Base-by-base conservation (phyloP, 2,888 invertebrate species). In the Synergus itoensis region DNA sequence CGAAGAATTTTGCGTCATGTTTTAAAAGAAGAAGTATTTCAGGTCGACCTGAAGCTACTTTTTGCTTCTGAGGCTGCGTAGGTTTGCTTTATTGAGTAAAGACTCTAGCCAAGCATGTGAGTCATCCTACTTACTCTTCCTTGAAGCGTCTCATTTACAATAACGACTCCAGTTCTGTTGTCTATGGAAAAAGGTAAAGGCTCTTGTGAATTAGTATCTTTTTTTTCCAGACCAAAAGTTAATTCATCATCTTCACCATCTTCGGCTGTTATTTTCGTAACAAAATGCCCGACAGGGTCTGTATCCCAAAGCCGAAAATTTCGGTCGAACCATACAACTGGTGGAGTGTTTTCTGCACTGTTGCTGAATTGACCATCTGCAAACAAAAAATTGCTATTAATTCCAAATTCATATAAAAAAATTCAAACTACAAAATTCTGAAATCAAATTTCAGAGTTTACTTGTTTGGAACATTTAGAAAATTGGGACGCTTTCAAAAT, bases 181-280 rank as follows among this genome's bases (percentile, higher is more conserved):
- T 98, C 95, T 82, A 98, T 97, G 65, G 94, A 92, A 90, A 98
- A 98, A 1, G 97, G 97, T 36, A 96, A 93, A 5, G 94, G 94
- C 48, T 89, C 87, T 8, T 87, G 89, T 11, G 88, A 88, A 41
- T 63, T 69, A 12, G 87, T 87, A 43, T 87, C 86, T 62, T 90
- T 88, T 0, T 95, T 94, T 90, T 97, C 96, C 82, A 97, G 90
- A 0, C 95, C 96, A 87, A 94, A 97, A 75, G 93, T 94, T 53
- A 97, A 93, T 12, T 93, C 92, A 88, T 94, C 95, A 28, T 94
- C 93, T 85, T 96, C 95, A 1, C 93, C 93, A 86, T 95, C 95
- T 69, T 95, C 94, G n/a, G 95, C 95, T 81, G 94, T 94, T 11
- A 95, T 96, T 84, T 94, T 94, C 41, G 95, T 95, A 77, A 97